phyloP scores from a whole-genome alignment of 2,797 vertebrate species.

The Perodicticus potto region DNA sequence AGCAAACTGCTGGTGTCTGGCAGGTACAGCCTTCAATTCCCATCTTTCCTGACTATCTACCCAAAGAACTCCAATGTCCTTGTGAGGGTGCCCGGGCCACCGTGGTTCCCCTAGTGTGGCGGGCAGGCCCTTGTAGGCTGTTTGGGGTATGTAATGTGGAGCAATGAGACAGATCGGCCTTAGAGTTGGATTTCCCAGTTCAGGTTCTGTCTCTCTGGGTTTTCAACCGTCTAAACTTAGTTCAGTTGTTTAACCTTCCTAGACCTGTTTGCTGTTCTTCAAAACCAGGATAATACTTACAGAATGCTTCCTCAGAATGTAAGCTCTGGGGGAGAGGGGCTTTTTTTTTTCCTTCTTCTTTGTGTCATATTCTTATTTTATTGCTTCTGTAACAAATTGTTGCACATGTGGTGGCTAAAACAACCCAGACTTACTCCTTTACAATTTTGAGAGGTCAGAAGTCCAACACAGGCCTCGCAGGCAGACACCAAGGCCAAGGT shows the following conservation, averaged over 20 bases:
- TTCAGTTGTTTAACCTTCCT: neutral
- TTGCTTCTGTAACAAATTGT: neutral
- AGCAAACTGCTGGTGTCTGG: neutral
- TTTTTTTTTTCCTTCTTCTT: neutral
- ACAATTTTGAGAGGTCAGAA: neutral
- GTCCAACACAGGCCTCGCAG: neutral
- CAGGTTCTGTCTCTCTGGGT: neutral
- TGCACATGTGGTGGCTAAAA: neutral
- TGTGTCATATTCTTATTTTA: neutral
- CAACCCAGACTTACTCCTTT: neutral
- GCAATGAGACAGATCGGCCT: accelerated
- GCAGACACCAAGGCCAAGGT: too few relatives aligned
- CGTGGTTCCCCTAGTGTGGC: neutral
- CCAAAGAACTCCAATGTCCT: too few relatives aligned
- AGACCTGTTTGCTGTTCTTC: neutral
- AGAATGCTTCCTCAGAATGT: neutral
- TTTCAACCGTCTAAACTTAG: neutral
- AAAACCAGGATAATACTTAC: neutral
- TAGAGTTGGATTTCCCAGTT: neutral
- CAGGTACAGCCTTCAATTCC: neutral
- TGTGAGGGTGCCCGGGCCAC: neutral
- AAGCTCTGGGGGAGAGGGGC: accelerated
- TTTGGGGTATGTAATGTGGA: accelerated
- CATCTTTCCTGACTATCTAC: neutral
- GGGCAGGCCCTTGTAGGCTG: too few relatives aligned